Conservation (phyloP, 2,888 invertebrate genomes). For the Phaonia tiefii region DNA sequence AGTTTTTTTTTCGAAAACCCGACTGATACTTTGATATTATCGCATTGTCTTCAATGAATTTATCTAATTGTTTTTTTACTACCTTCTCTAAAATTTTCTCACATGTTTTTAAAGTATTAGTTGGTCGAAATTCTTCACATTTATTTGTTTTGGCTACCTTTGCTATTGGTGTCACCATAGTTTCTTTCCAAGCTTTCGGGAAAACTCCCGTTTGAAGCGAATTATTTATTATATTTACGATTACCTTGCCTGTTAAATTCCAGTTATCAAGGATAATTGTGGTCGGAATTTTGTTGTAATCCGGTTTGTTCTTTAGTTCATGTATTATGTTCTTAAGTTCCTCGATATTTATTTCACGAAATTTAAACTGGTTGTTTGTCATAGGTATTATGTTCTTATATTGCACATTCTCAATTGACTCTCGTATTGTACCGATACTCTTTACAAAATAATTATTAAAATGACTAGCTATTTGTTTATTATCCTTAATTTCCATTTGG, state of each 20-base stretch:
- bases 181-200: background rate
- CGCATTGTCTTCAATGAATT: background rate
- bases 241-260: background rate
- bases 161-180: background rate
- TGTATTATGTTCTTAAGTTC: background rate
- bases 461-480: background rate
- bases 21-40: background rate
- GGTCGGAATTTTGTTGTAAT: background rate
- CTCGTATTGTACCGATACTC: background rate
- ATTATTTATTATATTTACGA: background rate
- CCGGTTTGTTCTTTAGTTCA: background rate
- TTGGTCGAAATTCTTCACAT: background rate
- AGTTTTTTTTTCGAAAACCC: background rate
- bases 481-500: constrained; percentile 6
- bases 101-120: background rate
- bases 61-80: background rate
- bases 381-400: background rate
- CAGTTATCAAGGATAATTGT: background rate
- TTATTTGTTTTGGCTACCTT: background rate
- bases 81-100: background rate
- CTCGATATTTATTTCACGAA: background rate
- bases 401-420: constrained; percentile 2
- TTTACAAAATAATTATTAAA: background rate
- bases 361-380: background rate
- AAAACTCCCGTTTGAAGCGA: background rate